Base-by-base conservation (phyloP, 2,888 invertebrate genomes). In the Xylota segnis region DNA sequence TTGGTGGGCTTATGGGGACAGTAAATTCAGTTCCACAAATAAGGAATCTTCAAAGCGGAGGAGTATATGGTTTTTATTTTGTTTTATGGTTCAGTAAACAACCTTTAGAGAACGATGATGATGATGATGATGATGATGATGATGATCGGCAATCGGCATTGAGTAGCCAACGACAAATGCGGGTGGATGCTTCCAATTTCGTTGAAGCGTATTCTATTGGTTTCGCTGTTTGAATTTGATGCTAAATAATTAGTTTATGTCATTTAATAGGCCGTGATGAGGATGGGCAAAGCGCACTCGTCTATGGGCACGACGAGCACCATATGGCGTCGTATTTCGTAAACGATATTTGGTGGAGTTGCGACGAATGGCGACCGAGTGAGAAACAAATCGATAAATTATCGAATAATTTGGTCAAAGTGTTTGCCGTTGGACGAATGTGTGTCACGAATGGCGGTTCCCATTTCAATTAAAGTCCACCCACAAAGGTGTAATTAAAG, bases 221-320 rank as follows among this genome's bases (percentile, higher is more conserved):
- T 71, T 81, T 84, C 84, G 79, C 75, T 81, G 81, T 18, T 32
- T 84, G 84, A 71, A 75, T 84, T 81, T 84, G 84, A 84, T 66
- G 75, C 40, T 58, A 76, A 66, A 84, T 70, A 59, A 84, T 84
- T 84, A 66, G 84, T 66, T 81, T 71, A 75, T 75, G 81, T 75
- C 84, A 84, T 65, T 84, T 76, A 84, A 81, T 84, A 84, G 84
- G 79, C 75, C 81, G 81, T 81, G 84, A 84, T 84, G 81, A 59
- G 84, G 81, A 71, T 76, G 75, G 84, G 84, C 81, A 32, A 58
- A 59, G 54, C 29, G 61, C 23, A 43, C 43, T 14, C 61, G 61
- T 74, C 52, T 68, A 59, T 83, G 79, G 83, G 79, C 68, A 79
- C 74, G 83, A 71, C 79, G 16, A 9, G 29, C 6, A 23, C 81